phyloP scores from a whole-genome alignment of 2,113 vertebrate genomes.

The Aptenodytes patagonicus region DNA sequence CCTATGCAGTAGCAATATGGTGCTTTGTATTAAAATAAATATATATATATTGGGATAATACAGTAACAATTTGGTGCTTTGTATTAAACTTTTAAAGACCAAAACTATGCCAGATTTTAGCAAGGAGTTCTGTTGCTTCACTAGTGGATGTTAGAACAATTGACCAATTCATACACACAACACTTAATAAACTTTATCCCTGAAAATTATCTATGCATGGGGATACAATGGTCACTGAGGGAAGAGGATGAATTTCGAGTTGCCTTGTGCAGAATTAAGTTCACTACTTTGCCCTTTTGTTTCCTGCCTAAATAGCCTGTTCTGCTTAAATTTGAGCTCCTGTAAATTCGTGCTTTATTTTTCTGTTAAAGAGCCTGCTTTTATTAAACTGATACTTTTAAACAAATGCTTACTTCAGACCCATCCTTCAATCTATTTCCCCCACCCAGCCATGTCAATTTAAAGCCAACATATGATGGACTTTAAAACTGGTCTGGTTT shows the following conservation, averaged over 20 bases:
- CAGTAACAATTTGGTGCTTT: no score
- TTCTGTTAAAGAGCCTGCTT: neutral
- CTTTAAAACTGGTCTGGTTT: neutral
- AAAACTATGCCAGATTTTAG: neutral
- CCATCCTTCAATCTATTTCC: neutral
- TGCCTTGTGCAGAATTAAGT: neutral
- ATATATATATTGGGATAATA: no score
- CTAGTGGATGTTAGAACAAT: neutral
- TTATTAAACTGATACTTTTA: conserved; percentile 32
- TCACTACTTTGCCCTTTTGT: neutral
- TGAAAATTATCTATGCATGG: neutral
- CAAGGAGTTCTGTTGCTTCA: neutral
- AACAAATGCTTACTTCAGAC: neutral
- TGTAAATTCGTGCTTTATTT: neutral
- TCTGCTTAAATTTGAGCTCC: neutral
- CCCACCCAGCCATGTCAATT: neutral
- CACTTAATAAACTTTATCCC: neutral
- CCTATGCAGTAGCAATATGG: neutral
- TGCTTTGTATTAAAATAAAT: neutral
- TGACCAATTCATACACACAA: neutral
- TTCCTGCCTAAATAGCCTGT: neutral
- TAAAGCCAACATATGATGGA: neutral
- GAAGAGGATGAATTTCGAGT: neutral
- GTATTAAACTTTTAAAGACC: neutral
- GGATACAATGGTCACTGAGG: neutral